A percentile compares a stretch with the other conserved stretches of the same genome.
phyloP scores from a whole-genome alignment of 2,797 vertebrate species.

The Carcharodon carcharias region DNA sequence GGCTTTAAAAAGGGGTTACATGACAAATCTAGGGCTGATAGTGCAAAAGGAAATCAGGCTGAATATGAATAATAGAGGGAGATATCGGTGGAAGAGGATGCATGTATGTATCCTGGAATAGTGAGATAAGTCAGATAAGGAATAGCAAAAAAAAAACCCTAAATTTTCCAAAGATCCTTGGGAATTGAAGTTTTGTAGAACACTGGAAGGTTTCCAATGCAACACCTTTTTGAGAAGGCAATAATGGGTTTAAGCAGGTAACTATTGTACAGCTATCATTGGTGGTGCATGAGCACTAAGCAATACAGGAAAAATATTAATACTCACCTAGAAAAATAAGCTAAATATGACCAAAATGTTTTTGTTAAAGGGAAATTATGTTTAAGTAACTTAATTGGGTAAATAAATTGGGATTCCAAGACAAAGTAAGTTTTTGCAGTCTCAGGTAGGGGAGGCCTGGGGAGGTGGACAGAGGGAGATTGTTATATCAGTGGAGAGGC shows the following conservation, averaged over 20 bases:
- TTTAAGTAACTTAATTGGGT: neutral
- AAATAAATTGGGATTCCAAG: neutral
- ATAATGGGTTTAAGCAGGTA: neutral
- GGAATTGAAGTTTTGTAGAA: neutral
- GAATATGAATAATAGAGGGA: neutral
- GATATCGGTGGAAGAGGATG: neutral
- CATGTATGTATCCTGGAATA: neutral
- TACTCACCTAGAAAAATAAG: neutral
- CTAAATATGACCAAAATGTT: neutral
- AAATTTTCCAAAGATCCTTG: neutral
- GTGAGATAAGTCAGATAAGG: neutral
- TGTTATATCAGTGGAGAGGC: no score
- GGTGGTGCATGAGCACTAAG: neutral
- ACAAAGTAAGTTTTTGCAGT: no score
- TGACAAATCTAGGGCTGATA: neutral
- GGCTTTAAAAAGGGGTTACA: neutral
- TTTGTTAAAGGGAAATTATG: neutral
- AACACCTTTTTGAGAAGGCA: neutral
- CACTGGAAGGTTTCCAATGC: neutral
- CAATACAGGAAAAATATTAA: neutral
- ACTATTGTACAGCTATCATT: neutral
- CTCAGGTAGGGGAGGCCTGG: no score
- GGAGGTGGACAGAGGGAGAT: no score
- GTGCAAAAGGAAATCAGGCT: neutral
- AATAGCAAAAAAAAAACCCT: neutral